Conservation (phyloP, 2,888 invertebrate genomes). For the Apamea epomidion region DNA sequence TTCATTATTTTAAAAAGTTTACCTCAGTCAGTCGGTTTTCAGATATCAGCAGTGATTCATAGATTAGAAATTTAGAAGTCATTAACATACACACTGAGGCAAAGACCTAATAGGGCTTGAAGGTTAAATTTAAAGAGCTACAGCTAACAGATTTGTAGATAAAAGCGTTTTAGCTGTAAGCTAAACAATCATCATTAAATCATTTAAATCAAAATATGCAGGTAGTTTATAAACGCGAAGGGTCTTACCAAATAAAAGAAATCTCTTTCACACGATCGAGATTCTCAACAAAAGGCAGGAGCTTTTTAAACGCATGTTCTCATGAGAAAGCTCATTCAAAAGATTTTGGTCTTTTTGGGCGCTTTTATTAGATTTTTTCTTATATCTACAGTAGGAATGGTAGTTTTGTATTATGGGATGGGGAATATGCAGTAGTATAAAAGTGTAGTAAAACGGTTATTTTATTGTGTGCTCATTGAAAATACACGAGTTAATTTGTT, state of each 20-base stretch:
- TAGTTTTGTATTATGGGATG: neutral
- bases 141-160: neutral
- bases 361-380: constrained; percentile 35
- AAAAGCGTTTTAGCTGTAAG: neutral
- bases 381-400: neutral
- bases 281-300: constrained; percentile 58
- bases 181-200: neutral
- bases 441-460: neutral
- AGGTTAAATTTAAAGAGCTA: neutral
- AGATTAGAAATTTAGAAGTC: too few relatives aligned
- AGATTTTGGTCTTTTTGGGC: constrained; percentile 47
- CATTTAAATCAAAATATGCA: neutral
- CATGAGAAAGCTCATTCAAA: constrained; percentile 63
- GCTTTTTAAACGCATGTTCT: constrained; percentile 51
- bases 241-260: constrained; percentile 53
- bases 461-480: neutral
- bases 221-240: constrained; percentile 17
- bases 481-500: too few relatives aligned
- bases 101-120: neutral
- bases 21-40: neutral
- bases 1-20: neutral
- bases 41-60: neutral
- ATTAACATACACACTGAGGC: neutral
- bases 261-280: constrained; percentile 57
- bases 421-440: too few relatives aligned